Evolutionary conservation across 2,113 vertebrate genomes (phyloP).

Genomic region (Eira barbara): DNA sequence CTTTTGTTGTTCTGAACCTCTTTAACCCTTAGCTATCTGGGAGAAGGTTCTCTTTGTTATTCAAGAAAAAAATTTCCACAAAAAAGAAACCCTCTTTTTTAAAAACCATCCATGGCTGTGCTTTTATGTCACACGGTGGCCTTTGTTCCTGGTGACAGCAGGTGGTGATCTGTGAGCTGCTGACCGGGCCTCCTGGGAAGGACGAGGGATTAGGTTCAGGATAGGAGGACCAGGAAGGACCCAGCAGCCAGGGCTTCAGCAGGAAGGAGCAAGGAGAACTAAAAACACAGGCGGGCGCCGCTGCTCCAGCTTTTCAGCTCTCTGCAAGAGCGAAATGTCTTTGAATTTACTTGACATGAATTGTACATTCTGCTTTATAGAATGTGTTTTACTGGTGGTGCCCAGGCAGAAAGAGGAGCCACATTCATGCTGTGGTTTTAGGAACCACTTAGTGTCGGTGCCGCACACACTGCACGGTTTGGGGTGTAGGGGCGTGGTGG

Average conservation of each 20-base stretch:
- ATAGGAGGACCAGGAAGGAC: background rate
- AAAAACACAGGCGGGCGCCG: background rate
- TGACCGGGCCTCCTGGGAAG: background rate
- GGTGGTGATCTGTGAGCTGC: background rate
- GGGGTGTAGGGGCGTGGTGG: too few relatives aligned
- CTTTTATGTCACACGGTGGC: background rate
- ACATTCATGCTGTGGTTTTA: background rate
- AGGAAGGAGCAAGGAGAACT: background rate
- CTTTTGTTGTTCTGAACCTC: background rate
- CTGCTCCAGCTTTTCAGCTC: background rate
- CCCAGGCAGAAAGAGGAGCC: background rate
- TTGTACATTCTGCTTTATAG: background rate
- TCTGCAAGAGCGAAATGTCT: background rate
- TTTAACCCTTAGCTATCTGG: background rate
- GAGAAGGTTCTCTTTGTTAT: conserved; percentile 19
- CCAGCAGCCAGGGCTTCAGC: background rate
- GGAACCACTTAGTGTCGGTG: background rate
- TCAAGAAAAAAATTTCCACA: background rate
- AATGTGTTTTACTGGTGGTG: background rate
- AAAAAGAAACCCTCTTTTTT: background rate
- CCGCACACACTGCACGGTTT: background rate
- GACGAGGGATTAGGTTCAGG: background rate
- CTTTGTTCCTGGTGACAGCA: background rate
- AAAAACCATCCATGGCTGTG: background rate
- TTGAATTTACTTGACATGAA: background rate